A percentile compares a stretch with the other conserved stretches of the same genome.
Conservation (phyloP, 53 echinoderm and acorn worm species). For the Echinarachnius parma region DNA sequence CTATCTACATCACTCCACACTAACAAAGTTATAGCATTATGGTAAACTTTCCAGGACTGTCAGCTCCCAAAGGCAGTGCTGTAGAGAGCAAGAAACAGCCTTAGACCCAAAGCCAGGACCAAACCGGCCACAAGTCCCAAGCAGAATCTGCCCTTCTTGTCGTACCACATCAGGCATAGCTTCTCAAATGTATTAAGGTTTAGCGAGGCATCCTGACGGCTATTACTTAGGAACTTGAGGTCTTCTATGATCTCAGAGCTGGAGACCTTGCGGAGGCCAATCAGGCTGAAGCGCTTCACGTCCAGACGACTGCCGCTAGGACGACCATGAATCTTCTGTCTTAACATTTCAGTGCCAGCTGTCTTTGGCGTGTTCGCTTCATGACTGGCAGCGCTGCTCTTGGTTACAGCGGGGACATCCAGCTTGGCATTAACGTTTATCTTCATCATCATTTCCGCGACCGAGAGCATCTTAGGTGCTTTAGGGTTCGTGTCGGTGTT, state of each 20-base stretch:
- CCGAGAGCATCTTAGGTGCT: conserved; percentile 69
- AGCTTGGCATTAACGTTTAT: conserved; percentile 49
- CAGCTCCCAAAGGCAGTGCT: conserved; percentile 3
- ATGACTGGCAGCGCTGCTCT: neutral
- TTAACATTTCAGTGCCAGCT: too few relatives aligned
- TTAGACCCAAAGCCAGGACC: conserved; percentile 14
- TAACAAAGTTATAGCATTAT: too few relatives aligned
- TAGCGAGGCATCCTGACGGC: neutral
- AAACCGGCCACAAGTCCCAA: conserved; percentile 20
- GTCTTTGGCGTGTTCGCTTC: neutral
- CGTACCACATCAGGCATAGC: conserved; percentile 26
- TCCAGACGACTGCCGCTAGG: neutral
- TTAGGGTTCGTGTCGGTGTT: conserved; percentile 18
- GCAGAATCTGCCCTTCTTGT: conserved; percentile 7
- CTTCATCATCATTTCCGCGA: conserved; percentile 90
- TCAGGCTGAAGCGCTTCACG: conserved; percentile 13
- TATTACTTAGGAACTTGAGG: conserved; percentile 13
- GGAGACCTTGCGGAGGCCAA: conserved; percentile 25
- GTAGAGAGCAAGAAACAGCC: neutral
- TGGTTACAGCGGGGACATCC: neutral
- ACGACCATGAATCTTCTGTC: neutral
- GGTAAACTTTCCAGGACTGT: conserved; percentile 7
- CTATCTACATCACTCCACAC: too few relatives aligned
- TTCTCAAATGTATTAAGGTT: conserved; percentile 12
- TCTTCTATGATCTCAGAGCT: conserved; percentile 31